These are phyloP conservation scores for Craniophora ligustri DNA, from an alignment of 2,888 invertebrate genomes.

Conservation along the genomic window DNA sequence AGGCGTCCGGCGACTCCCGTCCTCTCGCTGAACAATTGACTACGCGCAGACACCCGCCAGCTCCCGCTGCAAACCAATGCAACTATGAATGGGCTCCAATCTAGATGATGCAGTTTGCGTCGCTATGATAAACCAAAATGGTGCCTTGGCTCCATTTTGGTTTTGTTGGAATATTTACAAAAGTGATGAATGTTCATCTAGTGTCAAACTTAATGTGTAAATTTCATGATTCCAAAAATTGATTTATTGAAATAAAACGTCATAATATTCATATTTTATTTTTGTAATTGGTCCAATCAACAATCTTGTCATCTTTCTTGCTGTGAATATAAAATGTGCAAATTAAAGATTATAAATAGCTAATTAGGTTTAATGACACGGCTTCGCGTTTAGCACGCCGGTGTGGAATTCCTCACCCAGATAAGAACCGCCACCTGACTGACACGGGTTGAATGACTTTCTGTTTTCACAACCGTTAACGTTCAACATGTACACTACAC, in stretches of 20 bases:
- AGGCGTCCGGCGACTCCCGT: conserved; percentile 62
- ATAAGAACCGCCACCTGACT: conserved; percentile 42
- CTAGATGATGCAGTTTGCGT: not conserved
- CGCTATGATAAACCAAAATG: too few relatives aligned
- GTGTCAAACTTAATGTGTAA: too few relatives aligned
- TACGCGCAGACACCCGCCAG: conserved; percentile 46
- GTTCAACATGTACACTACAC: conserved; percentile 13
- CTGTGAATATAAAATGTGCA: conserved; percentile 22
- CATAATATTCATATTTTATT: too few relatives aligned
- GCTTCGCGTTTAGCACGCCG: conserved; percentile 48
- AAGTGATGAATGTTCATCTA: too few relatives aligned
- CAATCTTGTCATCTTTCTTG: not conserved
- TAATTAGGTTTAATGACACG: conserved; percentile 20
- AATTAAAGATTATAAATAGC: conserved; percentile 37
- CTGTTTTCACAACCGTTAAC: conserved; percentile 33
- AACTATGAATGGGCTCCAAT: conserved; percentile 13
- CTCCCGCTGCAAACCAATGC: conserved; percentile 29
- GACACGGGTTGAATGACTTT: conserved; percentile 45
- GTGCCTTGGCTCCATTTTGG: too few relatives aligned
- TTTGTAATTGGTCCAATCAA: too few relatives aligned
- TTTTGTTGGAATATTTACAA: not conserved
- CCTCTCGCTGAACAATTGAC: conserved; percentile 55
- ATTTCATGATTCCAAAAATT: too few relatives aligned
- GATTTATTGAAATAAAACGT: too few relatives aligned
- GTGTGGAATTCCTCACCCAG: conserved; percentile 58